Conservation (phyloP, 2,888 invertebrate genomes). For the Aphidius colemani region DNA sequence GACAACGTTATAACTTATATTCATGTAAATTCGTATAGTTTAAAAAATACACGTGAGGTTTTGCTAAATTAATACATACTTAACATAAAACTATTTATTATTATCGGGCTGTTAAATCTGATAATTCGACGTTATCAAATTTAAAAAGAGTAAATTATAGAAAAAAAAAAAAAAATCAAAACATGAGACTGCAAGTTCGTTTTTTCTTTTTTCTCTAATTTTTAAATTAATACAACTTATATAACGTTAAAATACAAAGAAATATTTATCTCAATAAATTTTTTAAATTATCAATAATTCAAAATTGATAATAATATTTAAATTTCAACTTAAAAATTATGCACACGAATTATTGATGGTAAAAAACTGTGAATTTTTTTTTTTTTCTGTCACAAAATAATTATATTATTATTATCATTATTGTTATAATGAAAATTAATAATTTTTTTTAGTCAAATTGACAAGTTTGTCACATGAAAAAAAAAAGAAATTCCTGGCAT, state of each 20-base stretch:
- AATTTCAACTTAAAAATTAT: too few species aligned
- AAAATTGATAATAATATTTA: too few species aligned
- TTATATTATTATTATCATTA: background rate
- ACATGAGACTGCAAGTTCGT: slow-evolving; percentile 5
- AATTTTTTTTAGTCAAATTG: background rate
- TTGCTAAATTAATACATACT: slow-evolving; percentile 12
- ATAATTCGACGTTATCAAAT: slow-evolving; percentile 6
- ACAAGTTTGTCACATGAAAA: background rate
- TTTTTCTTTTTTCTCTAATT: background rate
- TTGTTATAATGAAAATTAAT: background rate
- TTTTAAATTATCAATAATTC: background rate
- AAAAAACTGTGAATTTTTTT: too few species aligned
- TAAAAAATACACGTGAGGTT: slow-evolving; percentile 1
- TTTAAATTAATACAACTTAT: background rate
- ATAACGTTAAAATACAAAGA: background rate
- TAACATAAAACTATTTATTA: slow-evolving; percentile 17
- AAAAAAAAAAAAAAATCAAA: slow-evolving; percentile 1
- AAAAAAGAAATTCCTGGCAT: background rate
- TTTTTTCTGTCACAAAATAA: too few species aligned
- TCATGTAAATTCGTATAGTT: slow-evolving; percentile 1
- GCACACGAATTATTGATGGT: background rate
- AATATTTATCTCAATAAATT: background rate
- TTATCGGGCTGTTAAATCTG: slow-evolving; percentile 16
- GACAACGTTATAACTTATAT: slow-evolving; percentile 15
- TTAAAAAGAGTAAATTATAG: slow-evolving; percentile 13